Evolutionary conservation across 2,888 invertebrate genomes (phyloP), one percentile per base, ranked within the genome.

Genomic region (Leptopterna dolabrata): DNA sequence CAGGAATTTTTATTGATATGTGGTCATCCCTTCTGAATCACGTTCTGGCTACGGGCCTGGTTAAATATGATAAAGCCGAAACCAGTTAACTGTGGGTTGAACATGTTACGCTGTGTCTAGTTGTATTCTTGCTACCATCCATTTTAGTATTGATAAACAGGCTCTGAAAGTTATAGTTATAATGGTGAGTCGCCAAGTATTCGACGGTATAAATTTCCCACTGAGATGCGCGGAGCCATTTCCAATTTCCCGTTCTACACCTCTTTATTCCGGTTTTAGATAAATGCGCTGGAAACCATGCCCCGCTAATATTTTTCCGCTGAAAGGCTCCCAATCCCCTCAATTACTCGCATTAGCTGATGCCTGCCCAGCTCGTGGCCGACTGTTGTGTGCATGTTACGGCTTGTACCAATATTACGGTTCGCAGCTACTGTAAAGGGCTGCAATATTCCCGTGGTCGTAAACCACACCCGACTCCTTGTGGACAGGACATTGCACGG

Each of bases 401-500:
- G 36, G 71, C 71, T 70, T 63, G 70, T 83, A 83, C 70, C 83
- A 83, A 83, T 83, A 55, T 81, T 70, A 70, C 83, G 30, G 81
- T 45, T 55, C 11, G 81, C 14, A 81, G 47, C 81, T 70, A 70
- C 70, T 70, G 83, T 83, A 4, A 43, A 2, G 51, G n/a, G 81
- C n/a, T 43, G 85, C 76, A 85, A 85, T 85, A 85, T 85, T 55
- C 73, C 29, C 55, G 9, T 43, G 30, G 85, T 76, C 85, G 85
- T 85, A 85, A 85, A 85, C 71, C 85, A 85, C 85, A 85, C 85
- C 76, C 76, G 85, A 71, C 85, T 85, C 85, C 85, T 45, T 85
- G 85, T 85, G 85, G 85, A 85, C 85, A 85, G 85, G 73, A 85
- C 85, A 76, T 85, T 85, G 85, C 85, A 47, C 76, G 45, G 83